phyloP scores from a whole-genome alignment of 2,113 vertebrate species.

The Trichechus manatus region DNA sequence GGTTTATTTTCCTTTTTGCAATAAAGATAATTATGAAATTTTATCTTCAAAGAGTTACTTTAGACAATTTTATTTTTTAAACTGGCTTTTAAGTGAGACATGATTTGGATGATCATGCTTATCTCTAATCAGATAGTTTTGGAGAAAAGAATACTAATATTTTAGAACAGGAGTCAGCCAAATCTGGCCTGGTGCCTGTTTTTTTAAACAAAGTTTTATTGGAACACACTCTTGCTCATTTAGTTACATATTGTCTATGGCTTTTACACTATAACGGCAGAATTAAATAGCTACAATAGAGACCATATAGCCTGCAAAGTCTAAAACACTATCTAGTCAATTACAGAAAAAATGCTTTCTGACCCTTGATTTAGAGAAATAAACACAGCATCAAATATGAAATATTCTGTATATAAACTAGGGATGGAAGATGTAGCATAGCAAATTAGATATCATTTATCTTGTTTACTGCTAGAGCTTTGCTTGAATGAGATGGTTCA shows the following conservation, averaged over 20 bases:
- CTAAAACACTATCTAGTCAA: background rate
- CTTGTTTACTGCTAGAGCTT: too few relatives aligned
- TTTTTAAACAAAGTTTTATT: background rate
- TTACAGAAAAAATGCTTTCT: background rate
- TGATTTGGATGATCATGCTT: background rate
- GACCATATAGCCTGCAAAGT: background rate
- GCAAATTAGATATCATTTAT: background rate
- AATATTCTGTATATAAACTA: background rate
- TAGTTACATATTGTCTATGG: too few relatives aligned
- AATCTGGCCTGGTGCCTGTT: background rate
- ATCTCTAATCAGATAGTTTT: background rate
- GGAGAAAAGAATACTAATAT: background rate
- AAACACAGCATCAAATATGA: background rate
- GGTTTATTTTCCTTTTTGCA: constrained; percentile 6
- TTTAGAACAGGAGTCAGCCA: background rate
- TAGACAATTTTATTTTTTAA: background rate
- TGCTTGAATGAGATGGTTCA: background rate
- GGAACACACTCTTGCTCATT: too few relatives aligned
- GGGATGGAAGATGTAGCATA: background rate
- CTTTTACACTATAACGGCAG: background rate
- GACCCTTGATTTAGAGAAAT: background rate
- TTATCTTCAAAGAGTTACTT: background rate
- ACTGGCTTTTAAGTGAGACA: background rate
- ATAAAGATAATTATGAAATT: constrained; percentile 3
- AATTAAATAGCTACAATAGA: background rate